A percentile compares a stretch with the other conserved stretches of the same genome.
phyloP scores from a whole-genome alignment of 2,888 invertebrate species.

The Odontomyia ornata region DNA sequence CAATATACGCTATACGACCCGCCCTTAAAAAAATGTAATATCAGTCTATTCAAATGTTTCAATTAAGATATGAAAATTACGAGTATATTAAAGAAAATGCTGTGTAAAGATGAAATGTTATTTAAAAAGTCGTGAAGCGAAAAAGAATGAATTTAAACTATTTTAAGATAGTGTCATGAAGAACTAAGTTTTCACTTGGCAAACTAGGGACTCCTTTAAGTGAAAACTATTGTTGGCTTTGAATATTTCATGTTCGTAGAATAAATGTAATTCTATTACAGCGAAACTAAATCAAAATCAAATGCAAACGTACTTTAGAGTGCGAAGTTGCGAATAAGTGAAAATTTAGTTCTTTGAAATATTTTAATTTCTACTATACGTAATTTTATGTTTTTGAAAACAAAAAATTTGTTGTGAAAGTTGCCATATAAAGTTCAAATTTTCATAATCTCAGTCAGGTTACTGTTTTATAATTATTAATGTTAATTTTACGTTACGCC shows the following conservation, averaged over 20 bases:
- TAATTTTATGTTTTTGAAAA: not conserved
- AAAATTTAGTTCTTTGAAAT: not conserved
- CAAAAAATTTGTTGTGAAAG: conserved; percentile 19
- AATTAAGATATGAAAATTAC: not conserved
- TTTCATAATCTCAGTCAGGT: not conserved
- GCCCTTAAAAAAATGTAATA: not conserved
- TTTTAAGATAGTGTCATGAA: not conserved
- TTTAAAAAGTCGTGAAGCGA: not conserved
- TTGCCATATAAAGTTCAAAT: conserved; percentile 33
- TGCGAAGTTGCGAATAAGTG: not conserved
- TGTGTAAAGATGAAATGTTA: not conserved
- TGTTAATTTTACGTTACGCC: not conserved
- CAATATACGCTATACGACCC: not conserved
- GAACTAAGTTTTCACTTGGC: not conserved
- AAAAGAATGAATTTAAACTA: not conserved
- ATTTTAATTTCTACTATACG: no score
- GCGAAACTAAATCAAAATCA: not conserved
- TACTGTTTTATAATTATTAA: not conserved
- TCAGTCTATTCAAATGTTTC: not conserved
- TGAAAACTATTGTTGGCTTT: not conserved
- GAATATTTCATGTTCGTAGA: not conserved
- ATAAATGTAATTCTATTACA: not conserved
- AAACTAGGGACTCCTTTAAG: no score
- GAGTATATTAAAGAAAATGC: not conserved
- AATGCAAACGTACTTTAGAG: no score